Evolutionary conservation across 2,113 vertebrate species (phyloP), one percentile per base, ranked within the genome.

Genomic region (Gnathonemus longibarbis): DNA sequence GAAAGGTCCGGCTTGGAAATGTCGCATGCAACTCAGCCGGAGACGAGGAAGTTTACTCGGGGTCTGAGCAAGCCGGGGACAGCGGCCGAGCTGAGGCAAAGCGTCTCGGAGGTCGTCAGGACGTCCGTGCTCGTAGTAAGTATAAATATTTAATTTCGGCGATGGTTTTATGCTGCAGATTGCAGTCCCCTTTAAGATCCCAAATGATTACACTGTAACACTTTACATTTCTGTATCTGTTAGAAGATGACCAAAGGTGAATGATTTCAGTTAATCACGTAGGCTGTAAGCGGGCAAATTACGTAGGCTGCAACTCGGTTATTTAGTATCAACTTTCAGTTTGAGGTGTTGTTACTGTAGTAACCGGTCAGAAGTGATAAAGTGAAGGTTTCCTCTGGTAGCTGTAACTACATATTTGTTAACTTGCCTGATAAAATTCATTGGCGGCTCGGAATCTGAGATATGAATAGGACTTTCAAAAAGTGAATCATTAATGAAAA

Each of bases 11-110:
- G 91, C 70, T 89, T 77, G 58, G 90, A 42, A 17, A 96, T 96
- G 96, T 89, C 94, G 31, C 92, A 93, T 62, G 89, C 93, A n/a
- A 88, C 87, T 49, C 95, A 95, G 0, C 93, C 96, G 91, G 98
- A 99, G 96, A 99, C 98, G 92, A 97, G 98, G 94, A 98, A 95
- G 93, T 99, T 99, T 94, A 99, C 98, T 74, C 95, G 97, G 90
- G 97, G 96, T 91, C 94, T 99, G 91, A 97, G 98, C 90, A 99
- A 99, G 93, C 98, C 98, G 3, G 98, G 98, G 91, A 99, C 98
- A 17, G 98, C 98, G 90, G 98, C 98, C 3, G 98, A 98, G 92
- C 96, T 99, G 93, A 95, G 98, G 95, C 98, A 99, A 94, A 99
- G 98, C 92, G 98, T 98, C 62, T 99, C 98, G 0, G 98, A 99